A percentile compares a stretch with the other conserved stretches of the same genome.
Conservation (phyloP, 2,113 vertebrate species). For the Rhabdornis inornatus region DNA sequence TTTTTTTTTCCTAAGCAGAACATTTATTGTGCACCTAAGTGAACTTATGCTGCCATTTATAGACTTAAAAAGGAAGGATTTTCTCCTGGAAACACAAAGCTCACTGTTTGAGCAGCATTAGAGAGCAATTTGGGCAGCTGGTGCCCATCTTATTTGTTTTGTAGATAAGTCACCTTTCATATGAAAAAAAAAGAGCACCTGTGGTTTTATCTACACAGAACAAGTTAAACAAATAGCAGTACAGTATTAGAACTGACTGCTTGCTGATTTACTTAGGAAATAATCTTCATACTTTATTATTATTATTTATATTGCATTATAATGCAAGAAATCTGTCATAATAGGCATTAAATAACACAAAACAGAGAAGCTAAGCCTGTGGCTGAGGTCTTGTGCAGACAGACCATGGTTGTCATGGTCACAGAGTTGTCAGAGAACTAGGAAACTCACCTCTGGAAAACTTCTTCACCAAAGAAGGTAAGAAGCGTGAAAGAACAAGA, state of each 20-base stretch:
- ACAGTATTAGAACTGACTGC: background rate
- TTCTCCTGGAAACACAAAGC: constrained; percentile 24
- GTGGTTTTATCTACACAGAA: constrained; percentile 22
- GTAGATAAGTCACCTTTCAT: constrained; percentile 26
- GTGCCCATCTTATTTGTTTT: constrained; percentile 45
- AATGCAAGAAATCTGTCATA: background rate
- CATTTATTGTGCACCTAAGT: background rate
- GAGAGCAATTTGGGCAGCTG: constrained; percentile 50
- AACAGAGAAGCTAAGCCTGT: background rate
- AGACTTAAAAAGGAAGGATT: constrained; percentile 12
- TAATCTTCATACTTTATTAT: background rate
- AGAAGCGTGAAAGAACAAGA: background rate
- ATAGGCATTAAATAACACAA: background rate
- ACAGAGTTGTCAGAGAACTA: background rate
- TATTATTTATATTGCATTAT: background rate
- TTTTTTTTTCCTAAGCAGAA: background rate
- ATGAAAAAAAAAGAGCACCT: constrained; percentile 14
- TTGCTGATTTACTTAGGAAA: constrained; percentile 24
- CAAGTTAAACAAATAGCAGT: constrained; percentile 33
- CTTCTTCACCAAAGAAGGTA: background rate
- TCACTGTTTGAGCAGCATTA: constrained; percentile 44
- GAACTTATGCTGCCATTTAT: constrained; percentile 36
- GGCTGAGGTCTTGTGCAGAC: background rate
- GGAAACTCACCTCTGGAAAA: background rate
- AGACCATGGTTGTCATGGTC: rapidly evolving